A percentile compares a stretch with the other conserved stretches of the same genome.
These are phyloP conservation scores for Penelope pileata DNA, from an alignment of 2,113 vertebrate species.

Conservation along the genomic window DNA sequence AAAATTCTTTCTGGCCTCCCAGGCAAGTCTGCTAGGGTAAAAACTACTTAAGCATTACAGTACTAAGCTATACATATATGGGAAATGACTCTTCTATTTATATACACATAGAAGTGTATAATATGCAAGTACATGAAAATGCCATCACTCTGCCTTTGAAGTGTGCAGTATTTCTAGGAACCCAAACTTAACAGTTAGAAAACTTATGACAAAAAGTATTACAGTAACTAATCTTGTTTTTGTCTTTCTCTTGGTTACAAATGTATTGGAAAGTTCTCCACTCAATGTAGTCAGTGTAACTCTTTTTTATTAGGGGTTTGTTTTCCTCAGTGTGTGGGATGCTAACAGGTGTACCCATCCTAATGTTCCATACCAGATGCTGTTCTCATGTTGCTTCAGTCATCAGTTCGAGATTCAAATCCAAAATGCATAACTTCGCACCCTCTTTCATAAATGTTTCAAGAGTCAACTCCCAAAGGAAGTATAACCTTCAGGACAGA, in stretches of 20 bases:
- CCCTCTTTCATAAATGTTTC: not conserved
- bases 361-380: slow-evolving; percentile 1
- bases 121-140: not conserved
- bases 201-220: not conserved
- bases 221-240: not conserved
- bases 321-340: slow-evolving; percentile 34
- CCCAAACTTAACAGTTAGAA: not conserved
- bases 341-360: slow-evolving; percentile 3
- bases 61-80: not conserved
- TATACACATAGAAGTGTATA: not conserved
- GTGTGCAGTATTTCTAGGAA: not conserved
- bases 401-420: not conserved
- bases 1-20: not conserved
- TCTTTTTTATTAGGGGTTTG: not conserved
- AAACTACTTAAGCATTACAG: not conserved
- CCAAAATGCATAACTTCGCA: not conserved
- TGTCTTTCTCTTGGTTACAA: slow-evolving; percentile 21
- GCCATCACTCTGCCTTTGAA: not conserved
- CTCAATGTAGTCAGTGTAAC: not conserved
- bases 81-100: not conserved
- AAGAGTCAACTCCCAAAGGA: slow-evolving; percentile 1
- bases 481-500: not conserved
- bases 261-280: slow-evolving; percentile 21
- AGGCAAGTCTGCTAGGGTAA: not conserved
- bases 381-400: slow-evolving; percentile 8